Evolutionary conservation across 2,797 vertebrate genomes (phyloP), one percentile per base, ranked within the genome.

Genomic region (Leuciscus waleckii): DNA sequence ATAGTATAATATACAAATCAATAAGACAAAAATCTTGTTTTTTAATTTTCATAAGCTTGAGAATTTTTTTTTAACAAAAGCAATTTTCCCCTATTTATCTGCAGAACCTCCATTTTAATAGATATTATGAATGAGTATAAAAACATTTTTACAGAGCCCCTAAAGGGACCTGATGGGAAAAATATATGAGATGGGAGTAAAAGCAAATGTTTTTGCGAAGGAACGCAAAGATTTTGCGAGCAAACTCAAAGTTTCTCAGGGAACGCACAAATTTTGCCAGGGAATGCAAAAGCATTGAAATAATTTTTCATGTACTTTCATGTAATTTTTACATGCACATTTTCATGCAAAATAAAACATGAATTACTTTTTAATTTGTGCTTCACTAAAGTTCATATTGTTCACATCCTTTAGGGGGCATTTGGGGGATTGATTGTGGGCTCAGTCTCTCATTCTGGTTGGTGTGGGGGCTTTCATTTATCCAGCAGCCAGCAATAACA

Each of bases 381-480:
- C 17, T 56, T 21, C 5, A 7, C 0, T 17, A 26, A 86, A 26
- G 29, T 41, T 69, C 51, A 21, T 23, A 54, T 35, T 17, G 7
- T 29, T 63, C 21, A 21, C 49, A 29, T 39, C 4, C 35, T 58
- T 32, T 78, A 97, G 97, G 97, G 97, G 41, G 97, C 96, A 2
- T 26, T 93, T 0, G 94, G 94, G 39, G 96, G 96, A 49, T 92
- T 98, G 37, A 17, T 93, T 0, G 87, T 91, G 37, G 96, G 95
- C 88, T 96, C 81, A 71, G 29, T 43, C 79, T 96, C 82, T 93
- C 95, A 14, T 95, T 95, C 88, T 96, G 95, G 90, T 90, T 11
- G 94, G 92, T 1, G 92, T 95, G 0, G 95, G 94, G 35, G 94
- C 93, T 8, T 96, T 97, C 82, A 75, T 97, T 65, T 95, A 95